Evolutionary conservation across 35 echinoderm and acorn worm genomes (phyloP).

Genomic region (Antedon bifida): DNA sequence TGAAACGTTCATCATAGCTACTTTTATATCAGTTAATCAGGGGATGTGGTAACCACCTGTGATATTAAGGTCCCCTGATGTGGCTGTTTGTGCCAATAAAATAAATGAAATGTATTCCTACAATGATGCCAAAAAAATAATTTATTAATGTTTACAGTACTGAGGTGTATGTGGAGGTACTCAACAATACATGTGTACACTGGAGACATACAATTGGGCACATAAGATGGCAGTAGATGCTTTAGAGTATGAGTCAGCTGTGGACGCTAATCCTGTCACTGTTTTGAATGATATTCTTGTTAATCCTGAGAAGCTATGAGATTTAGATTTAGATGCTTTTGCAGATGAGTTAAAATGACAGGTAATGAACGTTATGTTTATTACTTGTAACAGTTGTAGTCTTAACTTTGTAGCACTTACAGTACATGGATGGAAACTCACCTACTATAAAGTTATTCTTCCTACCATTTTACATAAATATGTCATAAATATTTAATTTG

Average conservation of each 20-base stretch:
- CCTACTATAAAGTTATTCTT: not conserved
- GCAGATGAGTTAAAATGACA: conserved; percentile 89
- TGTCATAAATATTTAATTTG: too few species aligned
- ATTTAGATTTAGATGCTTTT: conserved; percentile 96
- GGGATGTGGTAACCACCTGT: too few species aligned
- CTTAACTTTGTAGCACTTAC: too few species aligned
- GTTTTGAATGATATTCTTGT: conserved; percentile 88
- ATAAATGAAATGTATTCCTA: too few species aligned
- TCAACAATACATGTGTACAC: conserved; percentile 89
- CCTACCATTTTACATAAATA: too few species aligned
- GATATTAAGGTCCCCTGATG: too few species aligned
- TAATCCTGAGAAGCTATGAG: conserved; percentile 88
- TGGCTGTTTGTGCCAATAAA: too few species aligned
- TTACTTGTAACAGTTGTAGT: too few species aligned
- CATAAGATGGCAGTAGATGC: conserved; percentile 98
- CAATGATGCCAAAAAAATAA: too few species aligned
- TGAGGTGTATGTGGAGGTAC: conserved; percentile 80
- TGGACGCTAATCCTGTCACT: too few species aligned
- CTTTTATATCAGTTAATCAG: not conserved
- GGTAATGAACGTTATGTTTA: too few species aligned
- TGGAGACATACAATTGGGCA: conserved; percentile 97
- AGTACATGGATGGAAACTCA: not conserved
- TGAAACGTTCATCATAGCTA: not conserved
- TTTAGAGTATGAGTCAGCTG: conserved; percentile 82
- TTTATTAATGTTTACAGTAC: conserved; percentile 22